Base-by-base conservation (phyloP, 2,797 vertebrate genomes). In the Crenichthys baileyi region DNA sequence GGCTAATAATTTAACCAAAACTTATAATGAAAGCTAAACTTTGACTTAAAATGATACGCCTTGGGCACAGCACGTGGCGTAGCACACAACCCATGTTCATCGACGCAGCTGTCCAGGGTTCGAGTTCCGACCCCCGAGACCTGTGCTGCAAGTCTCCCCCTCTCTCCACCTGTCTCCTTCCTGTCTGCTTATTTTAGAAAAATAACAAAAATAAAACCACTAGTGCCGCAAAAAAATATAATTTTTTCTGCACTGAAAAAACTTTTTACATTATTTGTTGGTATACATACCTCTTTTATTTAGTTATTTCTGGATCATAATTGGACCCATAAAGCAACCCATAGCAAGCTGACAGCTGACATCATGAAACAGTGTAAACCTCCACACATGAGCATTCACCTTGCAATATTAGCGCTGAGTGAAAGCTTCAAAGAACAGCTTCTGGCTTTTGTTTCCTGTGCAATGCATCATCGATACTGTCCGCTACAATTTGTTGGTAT, bases 361-460 rank as follows among this genome's bases (percentile, higher is more conserved):
- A 77, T 79, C 31, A 58, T 70, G 29, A 72, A 71, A 84, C 1
- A 20, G 55, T 81, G 71, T 72, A 56, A 85, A 83, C 82, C 58
- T 60, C 78, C 87, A 84, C 81, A 84, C 79, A 83, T 85, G 75
- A 81, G 80, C 70, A 77, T 72, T 87, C 78, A 82, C 46, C 48
- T 56, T 73, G 79, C 76, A 80, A 58, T 24, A 71, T 61, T 0
- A 78, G 83, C 79, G 76, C 74, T 68, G 73, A 86, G 74, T 84
- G 63, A 74, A 82, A 83, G 84, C 83, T 56, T 82, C 65, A 84
- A 0, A 82, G 31, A 72, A 31, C 48, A 67, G 53, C 73, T 74
- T 72, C 26, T 73, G 51, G 73, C 7, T 53, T 82, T 82, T 79
- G 70, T 73, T 83, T 85, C 55, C 65, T 76, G 39, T 78, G 78